These are phyloP conservation scores for Chaenodraco wilsoni DNA, from an alignment of 2,797 vertebrate genomes.

Conservation along the genomic window DNA sequence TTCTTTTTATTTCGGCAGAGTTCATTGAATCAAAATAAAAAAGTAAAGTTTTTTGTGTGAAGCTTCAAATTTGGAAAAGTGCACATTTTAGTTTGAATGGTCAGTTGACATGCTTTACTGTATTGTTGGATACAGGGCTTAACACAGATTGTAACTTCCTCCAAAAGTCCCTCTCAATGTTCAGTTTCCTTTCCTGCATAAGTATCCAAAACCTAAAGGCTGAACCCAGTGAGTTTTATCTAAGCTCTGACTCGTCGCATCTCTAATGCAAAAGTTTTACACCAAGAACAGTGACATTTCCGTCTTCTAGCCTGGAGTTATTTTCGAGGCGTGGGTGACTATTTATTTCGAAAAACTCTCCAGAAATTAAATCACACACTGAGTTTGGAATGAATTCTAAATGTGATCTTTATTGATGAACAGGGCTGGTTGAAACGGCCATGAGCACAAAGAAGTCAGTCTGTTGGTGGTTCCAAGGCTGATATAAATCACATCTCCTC, in stretches of 20 bases:
- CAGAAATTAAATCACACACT: constrained; percentile 71
- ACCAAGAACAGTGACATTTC: constrained; percentile 34
- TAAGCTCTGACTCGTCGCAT: background rate
- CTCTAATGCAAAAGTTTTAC: constrained; percentile 47
- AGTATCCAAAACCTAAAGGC: constrained; percentile 12
- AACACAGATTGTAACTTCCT: constrained; percentile 10
- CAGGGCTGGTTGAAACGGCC: constrained; percentile 62
- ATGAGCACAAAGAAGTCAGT: constrained; percentile 72
- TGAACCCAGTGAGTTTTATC: background rate
- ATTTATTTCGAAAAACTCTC: constrained; percentile 67
- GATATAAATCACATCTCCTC: constrained; percentile 81
- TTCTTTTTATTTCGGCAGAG: background rate
- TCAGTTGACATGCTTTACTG: constrained; percentile 12
- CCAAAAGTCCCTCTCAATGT: constrained; percentile 1
- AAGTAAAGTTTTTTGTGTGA: background rate
- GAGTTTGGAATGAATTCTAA: constrained; percentile 79
- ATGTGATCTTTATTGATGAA: constrained; percentile 82
- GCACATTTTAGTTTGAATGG: constrained; percentile 12
- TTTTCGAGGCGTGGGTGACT: constrained; percentile 43
- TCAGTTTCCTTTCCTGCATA: background rate
- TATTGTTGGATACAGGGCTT: constrained; percentile 16
- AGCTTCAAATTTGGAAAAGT: constrained; percentile 12
- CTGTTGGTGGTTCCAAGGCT: constrained; percentile 67
- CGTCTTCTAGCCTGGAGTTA: constrained; percentile 34
- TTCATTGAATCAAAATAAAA: background rate